Percentiles rank a stretch among this genome's conserved stretches.
Conservation (phyloP, 1,140 invertebrate genomes). For the Drosophila paulistorum region DNA sequence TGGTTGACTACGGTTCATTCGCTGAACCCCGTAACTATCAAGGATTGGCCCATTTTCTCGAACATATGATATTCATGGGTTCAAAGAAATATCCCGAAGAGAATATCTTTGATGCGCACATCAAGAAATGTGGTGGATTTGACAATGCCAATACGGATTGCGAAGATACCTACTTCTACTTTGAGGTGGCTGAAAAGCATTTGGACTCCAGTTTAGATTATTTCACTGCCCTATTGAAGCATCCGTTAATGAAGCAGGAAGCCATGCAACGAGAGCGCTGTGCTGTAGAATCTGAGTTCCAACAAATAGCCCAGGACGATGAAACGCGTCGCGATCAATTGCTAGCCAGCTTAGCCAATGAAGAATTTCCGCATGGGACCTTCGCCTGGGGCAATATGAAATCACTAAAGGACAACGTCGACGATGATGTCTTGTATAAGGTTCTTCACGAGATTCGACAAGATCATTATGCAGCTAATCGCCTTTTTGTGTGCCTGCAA, state of each 20-base stretch:
- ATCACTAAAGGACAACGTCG: conserved; percentile 89
- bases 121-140: conserved; percentile 91
- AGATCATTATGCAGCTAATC: conserved; percentile 93
- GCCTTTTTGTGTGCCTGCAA: conserved; percentile 94
- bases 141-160: conserved; percentile 93
- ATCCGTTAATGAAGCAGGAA: conserved; percentile 92
- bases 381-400: conserved; percentile 94
- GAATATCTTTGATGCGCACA: conserved; percentile 93
- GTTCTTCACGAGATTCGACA: conserved; percentile 91
- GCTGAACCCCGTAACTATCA: conserved; percentile 89
- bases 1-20: conserved; percentile 88
- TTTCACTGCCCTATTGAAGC: conserved; percentile 95
- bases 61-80: conserved; percentile 98
- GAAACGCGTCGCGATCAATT: conserved; percentile 86
- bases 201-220: conserved; percentile 90
- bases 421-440: conserved; percentile 86
- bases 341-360: conserved; percentile 87
- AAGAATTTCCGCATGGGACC: conserved; percentile 89
- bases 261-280: conserved; percentile 95
- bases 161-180: conserved; percentile 94
- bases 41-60: conserved; percentile 96
- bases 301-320: conserved; percentile 73
- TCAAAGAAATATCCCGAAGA: conserved; percentile 93
- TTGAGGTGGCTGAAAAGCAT: conserved; percentile 92
- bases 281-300: conserved; percentile 92